Conservation (phyloP, 1,140 invertebrate genomes). For the Vanessa tameamea region DNA sequence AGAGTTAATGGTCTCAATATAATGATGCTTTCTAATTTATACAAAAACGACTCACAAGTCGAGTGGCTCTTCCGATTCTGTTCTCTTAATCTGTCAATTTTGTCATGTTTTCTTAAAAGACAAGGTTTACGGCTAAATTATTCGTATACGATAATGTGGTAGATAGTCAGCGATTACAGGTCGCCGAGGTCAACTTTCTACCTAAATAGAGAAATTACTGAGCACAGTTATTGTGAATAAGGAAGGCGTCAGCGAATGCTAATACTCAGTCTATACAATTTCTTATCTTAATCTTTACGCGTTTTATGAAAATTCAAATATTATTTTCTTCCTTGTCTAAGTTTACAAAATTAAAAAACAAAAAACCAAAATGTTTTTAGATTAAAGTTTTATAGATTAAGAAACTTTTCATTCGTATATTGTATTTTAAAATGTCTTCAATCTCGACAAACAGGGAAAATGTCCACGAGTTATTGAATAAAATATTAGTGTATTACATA, state of each 20-base stretch:
- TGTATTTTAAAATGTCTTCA: neutral
- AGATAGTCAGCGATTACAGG: constrained; percentile 35
- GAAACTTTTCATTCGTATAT: neutral
- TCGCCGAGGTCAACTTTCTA: constrained; percentile 49
- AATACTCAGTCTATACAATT: neutral
- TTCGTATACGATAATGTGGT: constrained; percentile 35
- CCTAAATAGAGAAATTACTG: constrained; percentile 50
- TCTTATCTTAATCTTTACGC: constrained; percentile 9
- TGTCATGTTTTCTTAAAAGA: constrained; percentile 31
- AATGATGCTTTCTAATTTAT: constrained; percentile 1
- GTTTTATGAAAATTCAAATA: too few relatives aligned
- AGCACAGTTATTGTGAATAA: constrained; percentile 12
- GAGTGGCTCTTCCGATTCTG: neutral
- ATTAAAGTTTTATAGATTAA: neutral
- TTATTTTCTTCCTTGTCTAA: too few relatives aligned
- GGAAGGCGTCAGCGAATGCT: constrained; percentile 8
- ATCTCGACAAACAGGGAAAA: constrained; percentile 3
- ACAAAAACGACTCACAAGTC: neutral
- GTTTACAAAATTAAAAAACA: too few relatives aligned
- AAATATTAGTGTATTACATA: constrained; percentile 18
- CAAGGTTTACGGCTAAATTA: constrained; percentile 28
- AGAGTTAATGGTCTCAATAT: neutral
- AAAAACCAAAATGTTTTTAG: too few relatives aligned
- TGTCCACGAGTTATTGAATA: constrained; percentile 13
- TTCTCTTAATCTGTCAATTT: constrained; percentile 21